phyloP scores from a whole-genome alignment of 2,113 vertebrate species.

The Plectropomus leopardus region DNA sequence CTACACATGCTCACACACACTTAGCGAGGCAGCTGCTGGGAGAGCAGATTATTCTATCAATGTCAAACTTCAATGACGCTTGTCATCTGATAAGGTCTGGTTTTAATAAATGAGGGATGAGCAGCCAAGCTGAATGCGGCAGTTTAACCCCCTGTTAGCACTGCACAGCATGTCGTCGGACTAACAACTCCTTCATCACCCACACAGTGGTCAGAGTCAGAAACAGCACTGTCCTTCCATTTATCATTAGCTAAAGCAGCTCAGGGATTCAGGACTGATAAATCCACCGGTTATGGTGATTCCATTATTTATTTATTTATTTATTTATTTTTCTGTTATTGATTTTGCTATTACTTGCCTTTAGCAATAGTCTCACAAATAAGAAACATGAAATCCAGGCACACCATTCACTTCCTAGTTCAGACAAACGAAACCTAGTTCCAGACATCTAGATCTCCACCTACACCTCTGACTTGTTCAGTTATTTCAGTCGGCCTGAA shows the following conservation, averaged over 20 bases:
- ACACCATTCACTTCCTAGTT: no score
- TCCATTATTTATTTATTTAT: no score
- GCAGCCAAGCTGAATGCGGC: conserved; percentile 60
- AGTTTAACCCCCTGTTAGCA: conserved; percentile 67
- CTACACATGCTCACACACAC: conserved; percentile 5
- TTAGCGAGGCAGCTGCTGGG: conserved; percentile 50
- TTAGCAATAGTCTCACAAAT: no score
- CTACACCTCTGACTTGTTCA: no score
- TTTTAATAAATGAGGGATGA: conserved; percentile 73
- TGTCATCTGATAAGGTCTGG: conserved; percentile 73
- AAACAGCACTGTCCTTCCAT: conserved; percentile 12
- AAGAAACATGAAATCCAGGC: no score
- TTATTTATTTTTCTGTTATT: no score
- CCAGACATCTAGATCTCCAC: no score
- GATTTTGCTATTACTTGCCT: no score
- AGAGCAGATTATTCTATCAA: conserved; percentile 71
- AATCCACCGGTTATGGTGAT: no score
- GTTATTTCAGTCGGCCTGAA: no score
- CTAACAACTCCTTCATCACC: conserved; percentile 38
- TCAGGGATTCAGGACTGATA: conserved; percentile 4
- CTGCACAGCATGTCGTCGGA: conserved; percentile 4
- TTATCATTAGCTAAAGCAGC: conserved; percentile 14
- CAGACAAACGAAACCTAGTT: no score
- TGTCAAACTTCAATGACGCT: conserved; percentile 75
- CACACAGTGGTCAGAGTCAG: conserved; percentile 13